Evolutionary conservation across 2,888 invertebrate species (phyloP), one percentile per base, ranked within the genome.

Genomic region (Nephrotoma appendiculata): DNA sequence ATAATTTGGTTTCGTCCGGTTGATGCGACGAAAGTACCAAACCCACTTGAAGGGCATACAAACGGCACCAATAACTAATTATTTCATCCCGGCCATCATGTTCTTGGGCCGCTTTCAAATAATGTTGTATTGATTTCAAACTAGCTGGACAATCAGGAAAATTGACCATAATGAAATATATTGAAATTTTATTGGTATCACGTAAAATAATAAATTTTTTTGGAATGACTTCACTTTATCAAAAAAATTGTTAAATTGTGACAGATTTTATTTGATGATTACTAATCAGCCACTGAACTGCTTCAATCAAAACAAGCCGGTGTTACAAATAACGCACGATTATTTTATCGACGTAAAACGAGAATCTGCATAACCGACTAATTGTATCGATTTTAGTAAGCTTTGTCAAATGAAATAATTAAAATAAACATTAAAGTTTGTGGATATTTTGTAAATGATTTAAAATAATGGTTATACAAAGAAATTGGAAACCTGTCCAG

Each of bases 41-140:
- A 0, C 97, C 98, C 87, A 95, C 93, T 93, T 99, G 98, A 86
- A 98, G 93, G 0, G 98, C 97, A 92, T 97, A 97, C 87, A 99
- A 93, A 42, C 98, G 95, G 91, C 97, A 95, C 97, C 99, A 99
- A 92, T 99, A 99, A 86, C 97, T 95, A 83, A 99, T 95, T 48
- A 98, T 95, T 52, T 96, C 94, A 92, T 99, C 98, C 89, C 98
- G 93, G 48, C 93, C 92, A 90, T 98, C 98, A 93, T 99, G 98
- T 91, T 98, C 98, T 85, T 94, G 93, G 0, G 98, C 98, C 87
- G 97, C 95, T 92, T 98, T 99, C 88, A 99, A 92, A 90, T 96
- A 98, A 91, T 97, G 98, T 89, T 97, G 97, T 88, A 99, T 95
- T 43, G 95, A 93, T 92, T 97, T 98, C 83, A 99, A 92, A 87